Base-by-base conservation (phyloP, 1,140 invertebrate genomes). In the Bombyx mori region DNA sequence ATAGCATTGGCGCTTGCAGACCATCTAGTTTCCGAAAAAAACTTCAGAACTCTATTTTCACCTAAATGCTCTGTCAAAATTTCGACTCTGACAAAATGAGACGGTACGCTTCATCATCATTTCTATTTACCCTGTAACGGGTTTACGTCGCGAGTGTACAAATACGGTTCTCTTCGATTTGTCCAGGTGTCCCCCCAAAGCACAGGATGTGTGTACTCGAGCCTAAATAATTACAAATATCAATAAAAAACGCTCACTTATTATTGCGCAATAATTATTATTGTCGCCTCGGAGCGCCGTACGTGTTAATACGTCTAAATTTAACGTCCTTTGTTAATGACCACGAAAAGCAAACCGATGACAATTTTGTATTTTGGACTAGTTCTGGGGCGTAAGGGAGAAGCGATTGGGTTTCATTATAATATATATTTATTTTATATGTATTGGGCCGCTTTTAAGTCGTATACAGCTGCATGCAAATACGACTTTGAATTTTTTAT, bases 281-380 rank as follows among this genome's bases (percentile, higher is more conserved):
- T 60, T 68, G 68, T 75, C 56, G 56, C 44, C 63, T 35, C 26
- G 26, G 26, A 52, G 53, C 42, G 49, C 49, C 9, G 26, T 18
- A 58, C 45, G 47, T 61, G 49, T 51, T 63, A 61, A 62, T 54
- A 8, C 50, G 54, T 53, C 57, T 63, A 48, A 62, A 62, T 62
- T 76, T 74, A 72, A 69, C 65, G 52, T 43, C 60, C 55, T 61
- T 70, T 76, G 70, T 76, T 76, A 73, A 74, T 68, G 63, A 71
- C 64, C 67, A 71, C 65, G 70, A 66, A 62, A 61, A 62, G 65
- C 43, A 67, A 69, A 73, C 64, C 61, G 56, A 50, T 62, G 59
- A 61, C 62, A 58, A 56, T 67, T 63, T 63, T 62, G 46, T 45
- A 43, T 50, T 50, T 42, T 60, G 44, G 18, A 35, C 42, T 43